A percentile compares a stretch with the other conserved stretches of the same genome.
phyloP scores from a whole-genome alignment of 30 jellyfish, hydroid and myxozoan genomes.

The Turritopsis rubra region DNA sequence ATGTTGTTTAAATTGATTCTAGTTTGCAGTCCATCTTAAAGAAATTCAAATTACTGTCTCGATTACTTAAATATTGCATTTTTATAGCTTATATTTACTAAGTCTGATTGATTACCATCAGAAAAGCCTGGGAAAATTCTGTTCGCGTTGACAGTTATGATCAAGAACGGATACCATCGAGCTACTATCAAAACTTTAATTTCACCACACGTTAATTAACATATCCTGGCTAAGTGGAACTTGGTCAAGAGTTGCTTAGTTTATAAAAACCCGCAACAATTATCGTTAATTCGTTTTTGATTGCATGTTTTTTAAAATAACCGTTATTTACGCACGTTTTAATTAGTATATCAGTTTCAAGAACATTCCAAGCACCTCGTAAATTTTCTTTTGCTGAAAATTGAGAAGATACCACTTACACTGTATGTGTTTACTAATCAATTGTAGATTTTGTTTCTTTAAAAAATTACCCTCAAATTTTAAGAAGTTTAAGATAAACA shows the following conservation, averaged over 20 bases:
- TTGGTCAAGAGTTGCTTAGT: background rate
- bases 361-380: background rate
- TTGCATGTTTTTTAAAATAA: background rate
- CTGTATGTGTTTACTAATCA: too few relatives aligned
- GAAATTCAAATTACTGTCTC: background rate
- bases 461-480: too few relatives aligned
- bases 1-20: background rate
- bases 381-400: background rate
- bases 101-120: background rate
- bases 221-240: background rate
- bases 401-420: background rate
- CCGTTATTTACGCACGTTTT: background rate
- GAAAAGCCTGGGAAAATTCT: constrained; percentile 16
- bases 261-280: background rate
- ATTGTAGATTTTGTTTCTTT: too few relatives aligned
- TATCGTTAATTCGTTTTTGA: background rate
- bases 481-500: too few relatives aligned
- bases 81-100: background rate
- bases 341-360: background rate
- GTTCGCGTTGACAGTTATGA: constrained; percentile 1
- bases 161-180: background rate
- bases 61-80: too few relatives aligned
- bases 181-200: background rate
- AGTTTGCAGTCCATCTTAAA: background rate
- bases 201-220: background rate